These are phyloP conservation scores for Nanorana parkeri DNA, from an alignment of 2,113 vertebrate genomes.

Conservation along the genomic window DNA sequence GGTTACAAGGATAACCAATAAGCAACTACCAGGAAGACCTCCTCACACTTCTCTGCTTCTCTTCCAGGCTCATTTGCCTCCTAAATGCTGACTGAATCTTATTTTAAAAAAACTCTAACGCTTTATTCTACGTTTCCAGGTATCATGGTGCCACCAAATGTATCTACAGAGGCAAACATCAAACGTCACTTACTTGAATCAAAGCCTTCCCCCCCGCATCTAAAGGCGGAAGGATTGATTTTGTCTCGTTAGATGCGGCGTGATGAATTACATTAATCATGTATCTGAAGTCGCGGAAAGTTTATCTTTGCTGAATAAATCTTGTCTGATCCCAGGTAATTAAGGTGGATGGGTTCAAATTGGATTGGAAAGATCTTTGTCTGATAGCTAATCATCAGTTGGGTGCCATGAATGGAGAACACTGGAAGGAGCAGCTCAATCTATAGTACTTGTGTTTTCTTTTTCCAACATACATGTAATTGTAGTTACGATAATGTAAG, in stretches of 20 bases:
- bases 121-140: background rate
- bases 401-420: constrained; percentile 3
- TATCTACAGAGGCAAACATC: constrained; percentile 40
- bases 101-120: too few species aligned
- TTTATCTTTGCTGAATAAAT: constrained; percentile 49
- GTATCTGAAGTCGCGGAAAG: constrained; percentile 51
- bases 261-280: constrained; percentile 57
- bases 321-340: constrained; percentile 46
- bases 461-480: too few species aligned
- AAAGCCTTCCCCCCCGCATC: constrained; percentile 41
- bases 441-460: too few species aligned
- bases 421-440: background rate
- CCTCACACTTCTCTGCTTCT: too few species aligned
- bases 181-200: constrained; percentile 32
- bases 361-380: constrained; percentile 27
- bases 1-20: too few species aligned
- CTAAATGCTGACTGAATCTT: background rate
- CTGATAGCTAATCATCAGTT: constrained; percentile 27
- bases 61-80: too few species aligned
- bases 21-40: too few species aligned
- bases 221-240: constrained; percentile 52
- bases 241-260: constrained; percentile 49
- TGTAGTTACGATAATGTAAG: too few species aligned
- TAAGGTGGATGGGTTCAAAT: constrained; percentile 40
- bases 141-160: constrained; percentile 1